Conservation (phyloP, 1,140 invertebrate genomes). For the Drosophila kurseongensis region DNA sequence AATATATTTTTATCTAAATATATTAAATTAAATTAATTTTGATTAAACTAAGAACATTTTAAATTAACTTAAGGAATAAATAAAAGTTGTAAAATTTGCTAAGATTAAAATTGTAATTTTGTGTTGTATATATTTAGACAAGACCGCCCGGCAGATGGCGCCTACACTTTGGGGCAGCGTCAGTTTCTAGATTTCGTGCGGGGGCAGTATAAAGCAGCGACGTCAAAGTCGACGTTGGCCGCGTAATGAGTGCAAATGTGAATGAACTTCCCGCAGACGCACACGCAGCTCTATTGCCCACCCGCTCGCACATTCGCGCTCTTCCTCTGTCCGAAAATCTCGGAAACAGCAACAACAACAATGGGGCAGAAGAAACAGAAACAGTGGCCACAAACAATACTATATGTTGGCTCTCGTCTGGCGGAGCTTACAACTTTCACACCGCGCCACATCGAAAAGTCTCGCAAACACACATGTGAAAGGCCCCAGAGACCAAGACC, state of each 20-base stretch:
- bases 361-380: conserved; percentile 17
- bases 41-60: too few species aligned
- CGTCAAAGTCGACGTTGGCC: conserved; percentile 51
- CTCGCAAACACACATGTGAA: conserved; percentile 53
- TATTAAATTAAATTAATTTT: too few species aligned
- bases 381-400: conserved; percentile 22
- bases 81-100: too few species aligned
- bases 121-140: neutral
- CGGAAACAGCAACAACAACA: conserved; percentile 33
- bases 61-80: too few species aligned
- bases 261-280: conserved; percentile 79
- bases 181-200: conserved; percentile 55
- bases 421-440: conserved; percentile 72
- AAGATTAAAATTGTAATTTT: too few species aligned
- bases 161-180: conserved; percentile 14
- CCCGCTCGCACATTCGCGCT: conserved; percentile 25
- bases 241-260: conserved; percentile 81
- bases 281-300: conserved; percentile 58
- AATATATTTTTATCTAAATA: too few species aligned
- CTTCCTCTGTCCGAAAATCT: conserved; percentile 53
- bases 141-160: conserved; percentile 1
- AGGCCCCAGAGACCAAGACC: conserved; percentile 40
- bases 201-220: conserved; percentile 21
- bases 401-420: conserved; percentile 46
- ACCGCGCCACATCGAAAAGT: conserved; percentile 53